Percentiles rank a stretch among this genome's conserved stretches.
Conservation (phyloP, 2,797 vertebrate genomes). For the Linurgus olivaceus region DNA sequence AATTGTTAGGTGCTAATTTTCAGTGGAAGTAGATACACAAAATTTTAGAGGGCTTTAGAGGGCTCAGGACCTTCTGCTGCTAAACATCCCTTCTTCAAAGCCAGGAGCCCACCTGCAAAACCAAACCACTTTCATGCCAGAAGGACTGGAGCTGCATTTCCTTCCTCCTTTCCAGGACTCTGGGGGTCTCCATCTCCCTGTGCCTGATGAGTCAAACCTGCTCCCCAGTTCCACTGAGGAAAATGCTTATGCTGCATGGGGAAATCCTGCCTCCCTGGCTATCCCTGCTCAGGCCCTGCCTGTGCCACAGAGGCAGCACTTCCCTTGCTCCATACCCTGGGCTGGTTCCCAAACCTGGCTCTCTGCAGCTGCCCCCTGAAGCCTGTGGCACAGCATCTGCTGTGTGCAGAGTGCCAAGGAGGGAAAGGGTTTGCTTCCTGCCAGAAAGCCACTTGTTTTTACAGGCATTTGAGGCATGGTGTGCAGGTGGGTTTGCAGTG, state of each 20-base stretch:
- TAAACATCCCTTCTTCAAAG: background rate
- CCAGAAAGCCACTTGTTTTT: background rate
- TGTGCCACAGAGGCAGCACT: background rate
- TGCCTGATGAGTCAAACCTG: background rate
- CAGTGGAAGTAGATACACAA: background rate
- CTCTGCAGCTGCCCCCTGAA: background rate
- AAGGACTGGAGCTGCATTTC: background rate
- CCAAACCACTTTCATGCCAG: background rate
- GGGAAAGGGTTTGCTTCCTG: background rate
- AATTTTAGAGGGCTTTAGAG: background rate
- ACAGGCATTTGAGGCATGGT: background rate
- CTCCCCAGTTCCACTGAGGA: background rate
- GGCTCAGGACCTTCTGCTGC: background rate
- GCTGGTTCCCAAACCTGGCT: background rate
- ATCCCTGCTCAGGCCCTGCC: background rate
- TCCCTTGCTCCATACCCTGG: background rate
- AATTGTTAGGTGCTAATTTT: background rate
- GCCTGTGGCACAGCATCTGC: background rate
- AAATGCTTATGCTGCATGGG: accelerated
- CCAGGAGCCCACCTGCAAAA: background rate
- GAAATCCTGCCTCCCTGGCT: background rate
- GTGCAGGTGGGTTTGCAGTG: background rate
- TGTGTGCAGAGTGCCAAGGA: background rate
- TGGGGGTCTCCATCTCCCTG: background rate
- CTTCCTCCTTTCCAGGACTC: background rate